Evolutionary conservation across 2,797 vertebrate species (phyloP), one percentile per base, ranked within the genome.

Genomic region (Parauchenoglanis ngamensis): DNA sequence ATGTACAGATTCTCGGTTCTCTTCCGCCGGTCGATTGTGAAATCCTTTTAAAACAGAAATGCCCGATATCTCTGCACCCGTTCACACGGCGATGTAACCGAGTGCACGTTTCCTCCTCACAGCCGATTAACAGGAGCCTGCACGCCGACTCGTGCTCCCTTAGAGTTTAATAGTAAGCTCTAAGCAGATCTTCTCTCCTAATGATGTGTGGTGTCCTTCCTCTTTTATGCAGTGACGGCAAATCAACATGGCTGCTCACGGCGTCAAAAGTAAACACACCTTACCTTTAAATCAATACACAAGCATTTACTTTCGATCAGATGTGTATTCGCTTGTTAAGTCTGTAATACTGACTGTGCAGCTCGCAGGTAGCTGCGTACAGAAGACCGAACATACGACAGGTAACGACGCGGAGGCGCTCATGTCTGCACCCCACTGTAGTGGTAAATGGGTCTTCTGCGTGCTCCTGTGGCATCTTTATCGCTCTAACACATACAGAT

Each of bases 141-240:
- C 86, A 59, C 86, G 76, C 78, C 73, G 86, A 83, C 44, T 75
- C n/a, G 46, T 86, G 78, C 78, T 54, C 70, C 56, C n/a, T 19
- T 19, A 54, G 10, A 44, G 35, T 19, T 40, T 23, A 72, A 44
- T 44, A 72, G 10, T 40, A 40, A 40, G 17, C 10, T 44, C 21
- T 1, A 11, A 44, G 40, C 68, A 4, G 70, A 46, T 8, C 21
- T 25, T 31, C 2, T 46, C 23, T 23, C 40, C 11, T 15, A 23
- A 10, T 44, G 68, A 7, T 40, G 35, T 19, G 7, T 72, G 68
- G 12, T 46, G 70, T 25, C 40, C 40, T 40, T 40, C 40, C 40
- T 40, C 40, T 40, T 40, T 40, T 40, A 40, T 40, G 40, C 40
- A 40, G 40, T 40, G 40, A 40, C 40, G 40, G 40, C 40, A 40